Base-by-base conservation (phyloP, 2,888 invertebrate species). In the Campoletis raptor region DNA sequence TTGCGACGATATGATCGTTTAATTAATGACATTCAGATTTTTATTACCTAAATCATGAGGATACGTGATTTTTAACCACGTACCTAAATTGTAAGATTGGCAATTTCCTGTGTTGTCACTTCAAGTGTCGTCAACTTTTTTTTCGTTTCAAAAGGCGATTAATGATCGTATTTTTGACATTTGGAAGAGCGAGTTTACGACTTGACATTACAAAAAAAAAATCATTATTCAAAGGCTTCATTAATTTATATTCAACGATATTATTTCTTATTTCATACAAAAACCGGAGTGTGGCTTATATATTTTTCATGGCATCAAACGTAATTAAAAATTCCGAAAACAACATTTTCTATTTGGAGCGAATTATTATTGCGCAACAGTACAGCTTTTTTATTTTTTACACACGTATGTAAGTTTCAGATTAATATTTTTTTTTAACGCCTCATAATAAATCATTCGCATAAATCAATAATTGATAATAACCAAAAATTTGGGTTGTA, bases 1-100 rank as follows among this genome's bases (percentile, higher is more conserved):
- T 90, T 90, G 92, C 89, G 91, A 91, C 89, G 85, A 88, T 90
- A 90, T 90, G 91, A 93, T 92, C 64, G 91, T 92, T 93, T 93
- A 93, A 93, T 93, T 78, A 67, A 78, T 67, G 67, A 54, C 67
- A 37, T 52, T 52, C 18, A 37, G 7, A 24, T 67, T 78, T 54
- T 78, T 66, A 48, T 66, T 64, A 36, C 21, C 80, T 42, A 88
- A 90, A 90, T 88, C 90, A 21, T 7, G 40, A 12, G 12, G 9
- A 57, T 21, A 12, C 57, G 54, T 54, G 24, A 52, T 52, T 52
- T 72, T 37, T 52, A 52, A 54, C 73, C 7, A 37, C 5, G 5
- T 3, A 6, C 12, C 37, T 54, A 15, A 37, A 73, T 73, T 21
- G 15, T 24, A 7, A 4, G 30, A 18, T 40, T 15, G 21, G 40